These are phyloP conservation scores for Bryconaethiops microstoma DNA, from an alignment of 2,797 vertebrate genomes.

Conservation along the genomic window DNA sequence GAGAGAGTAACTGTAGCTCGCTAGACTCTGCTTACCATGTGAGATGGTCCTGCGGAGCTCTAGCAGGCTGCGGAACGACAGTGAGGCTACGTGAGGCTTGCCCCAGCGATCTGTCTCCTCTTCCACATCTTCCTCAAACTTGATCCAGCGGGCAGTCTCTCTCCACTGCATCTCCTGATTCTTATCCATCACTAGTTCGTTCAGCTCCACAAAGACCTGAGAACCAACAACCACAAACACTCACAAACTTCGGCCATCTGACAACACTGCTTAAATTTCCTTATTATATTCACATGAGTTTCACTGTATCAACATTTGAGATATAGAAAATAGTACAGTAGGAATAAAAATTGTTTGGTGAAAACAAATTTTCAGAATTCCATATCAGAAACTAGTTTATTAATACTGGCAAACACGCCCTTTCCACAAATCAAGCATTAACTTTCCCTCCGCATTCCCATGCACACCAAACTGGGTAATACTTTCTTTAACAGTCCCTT, in stretches of 20 bases:
- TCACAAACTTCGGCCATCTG: not conserved
- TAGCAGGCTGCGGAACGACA: slow-evolving; percentile 96
- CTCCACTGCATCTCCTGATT: slow-evolving; percentile 97
- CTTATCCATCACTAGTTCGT: slow-evolving; percentile 93
- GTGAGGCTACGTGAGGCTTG: slow-evolving; percentile 94
- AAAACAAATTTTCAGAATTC: not conserved
- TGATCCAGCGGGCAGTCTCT: slow-evolving; percentile 98
- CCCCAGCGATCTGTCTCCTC: slow-evolving; percentile 98
- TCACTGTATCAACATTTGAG: not conserved
- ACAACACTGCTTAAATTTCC: not conserved
- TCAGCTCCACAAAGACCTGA: slow-evolving; percentile 97
- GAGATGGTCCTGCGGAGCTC: slow-evolving; percentile 96
- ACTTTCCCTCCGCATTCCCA: not conserved
- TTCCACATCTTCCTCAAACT: slow-evolving; percentile 98
- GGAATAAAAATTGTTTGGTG: not conserved
- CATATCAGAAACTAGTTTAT: not conserved
- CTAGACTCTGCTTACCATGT: slow-evolving; percentile 82
- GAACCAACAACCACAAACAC: not conserved
- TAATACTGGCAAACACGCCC: not conserved
- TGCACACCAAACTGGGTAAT: not conserved
- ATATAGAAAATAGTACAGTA: not conserved
- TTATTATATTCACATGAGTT: not conserved
- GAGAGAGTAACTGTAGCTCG: slow-evolving; percentile 83
- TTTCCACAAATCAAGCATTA: not conserved
- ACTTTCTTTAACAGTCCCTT: no score